Conservation (phyloP, 2,888 invertebrate genomes). For the Theretra japonica region DNA sequence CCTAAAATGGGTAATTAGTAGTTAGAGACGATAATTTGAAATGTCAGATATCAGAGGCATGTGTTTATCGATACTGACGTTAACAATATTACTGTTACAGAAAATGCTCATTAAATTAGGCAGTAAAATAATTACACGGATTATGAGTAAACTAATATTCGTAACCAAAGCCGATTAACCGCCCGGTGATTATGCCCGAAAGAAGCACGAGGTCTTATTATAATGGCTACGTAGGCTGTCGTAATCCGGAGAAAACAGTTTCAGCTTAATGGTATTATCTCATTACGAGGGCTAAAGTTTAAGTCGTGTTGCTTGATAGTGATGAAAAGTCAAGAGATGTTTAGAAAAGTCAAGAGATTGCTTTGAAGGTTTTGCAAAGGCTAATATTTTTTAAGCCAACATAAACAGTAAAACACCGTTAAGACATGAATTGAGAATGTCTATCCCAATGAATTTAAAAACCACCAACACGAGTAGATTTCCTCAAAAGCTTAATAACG, state of each 20-base stretch:
- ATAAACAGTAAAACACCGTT: no score
- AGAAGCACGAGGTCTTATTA: conserved; percentile 18
- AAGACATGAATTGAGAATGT: no score
- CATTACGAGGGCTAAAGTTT: conserved; percentile 5
- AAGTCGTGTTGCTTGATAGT: not conserved
- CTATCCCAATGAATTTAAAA: no score
- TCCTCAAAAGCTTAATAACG: no score
- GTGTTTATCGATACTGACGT: no score
- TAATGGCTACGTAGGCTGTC: not conserved
- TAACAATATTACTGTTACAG: no score
- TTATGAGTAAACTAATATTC: conserved; percentile 1
- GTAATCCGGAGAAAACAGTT: conserved; percentile 23
- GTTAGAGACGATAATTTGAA: no score
- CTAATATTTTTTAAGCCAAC: no score
- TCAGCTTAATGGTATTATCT: conserved; percentile 19
- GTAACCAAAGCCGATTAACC: conserved; percentile 17
- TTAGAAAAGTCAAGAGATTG: not conserved
- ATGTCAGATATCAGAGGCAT: no score
- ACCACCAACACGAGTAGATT: no score
- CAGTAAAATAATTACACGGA: not conserved
- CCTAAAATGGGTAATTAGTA: no score
- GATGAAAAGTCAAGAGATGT: not conserved
- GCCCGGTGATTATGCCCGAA: not conserved
- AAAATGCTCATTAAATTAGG: no score
- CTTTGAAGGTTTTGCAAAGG: not conserved